Conservation (phyloP, 2,113 vertebrate genomes). For the Sorex araneus region DNA sequence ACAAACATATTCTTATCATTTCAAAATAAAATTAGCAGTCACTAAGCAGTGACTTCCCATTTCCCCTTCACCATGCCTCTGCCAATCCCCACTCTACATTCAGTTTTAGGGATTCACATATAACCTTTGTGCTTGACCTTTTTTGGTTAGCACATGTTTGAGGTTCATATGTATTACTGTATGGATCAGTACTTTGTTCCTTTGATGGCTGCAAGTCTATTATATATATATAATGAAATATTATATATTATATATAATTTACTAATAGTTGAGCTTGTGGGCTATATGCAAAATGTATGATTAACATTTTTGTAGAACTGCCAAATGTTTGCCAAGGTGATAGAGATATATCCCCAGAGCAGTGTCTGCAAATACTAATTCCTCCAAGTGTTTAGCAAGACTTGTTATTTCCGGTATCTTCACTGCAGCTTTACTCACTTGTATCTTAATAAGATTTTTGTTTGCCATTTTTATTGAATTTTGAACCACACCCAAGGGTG, state of each 20-base stretch:
- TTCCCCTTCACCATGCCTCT: neutral
- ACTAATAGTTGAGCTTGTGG: neutral
- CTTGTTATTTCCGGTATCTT: neutral
- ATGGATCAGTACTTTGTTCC: neutral
- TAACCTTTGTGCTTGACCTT: neutral
- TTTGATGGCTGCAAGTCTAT: neutral
- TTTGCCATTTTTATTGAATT: neutral
- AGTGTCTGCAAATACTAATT: too few relatives aligned
- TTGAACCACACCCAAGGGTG: neutral
- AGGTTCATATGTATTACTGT: neutral
- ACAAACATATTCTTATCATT: neutral
- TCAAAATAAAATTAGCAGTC: neutral
- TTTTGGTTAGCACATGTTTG: neutral
- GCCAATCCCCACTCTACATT: neutral
- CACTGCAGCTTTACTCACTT: neutral
- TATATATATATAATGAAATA: neutral
- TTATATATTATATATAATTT: too few relatives aligned
- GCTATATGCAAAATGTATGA: neutral
- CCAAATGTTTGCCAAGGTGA: neutral
- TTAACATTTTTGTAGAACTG: conserved; percentile 32
- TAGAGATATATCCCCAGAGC: too few relatives aligned
- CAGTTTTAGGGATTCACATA: neutral
- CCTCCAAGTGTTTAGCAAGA: neutral
- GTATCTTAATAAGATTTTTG: neutral
- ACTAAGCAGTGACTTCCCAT: neutral